Evolutionary conservation across 2,113 vertebrate species (phyloP).

Genomic region (Hemiprocne comata): DNA sequence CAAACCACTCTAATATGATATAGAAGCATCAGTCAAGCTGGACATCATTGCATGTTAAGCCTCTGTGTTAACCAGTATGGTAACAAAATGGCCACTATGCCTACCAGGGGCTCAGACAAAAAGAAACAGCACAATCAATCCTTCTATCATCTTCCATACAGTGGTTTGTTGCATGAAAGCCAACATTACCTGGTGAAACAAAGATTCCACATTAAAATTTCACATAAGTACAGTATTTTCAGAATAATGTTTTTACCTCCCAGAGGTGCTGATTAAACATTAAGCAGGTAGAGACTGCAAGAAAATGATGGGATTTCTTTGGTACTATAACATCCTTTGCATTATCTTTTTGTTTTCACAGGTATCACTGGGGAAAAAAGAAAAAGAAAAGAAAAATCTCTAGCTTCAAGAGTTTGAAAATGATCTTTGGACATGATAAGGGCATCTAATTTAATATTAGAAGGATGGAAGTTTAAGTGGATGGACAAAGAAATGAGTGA

Average conservation of each 20-base stretch:
- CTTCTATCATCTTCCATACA: neutral
- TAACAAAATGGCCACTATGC: neutral
- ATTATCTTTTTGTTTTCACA: constrained; percentile 63
- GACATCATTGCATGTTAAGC: neutral
- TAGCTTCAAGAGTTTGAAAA: constrained; percentile 29
- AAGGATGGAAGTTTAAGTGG: neutral
- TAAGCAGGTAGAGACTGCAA: constrained; percentile 41
- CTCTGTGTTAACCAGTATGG: neutral
- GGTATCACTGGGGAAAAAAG: constrained; percentile 36
- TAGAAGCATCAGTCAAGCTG: neutral
- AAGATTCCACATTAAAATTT: constrained; percentile 53
- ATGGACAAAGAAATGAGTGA: neutral
- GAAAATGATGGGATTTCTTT: constrained; percentile 55
- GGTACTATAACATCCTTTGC: constrained; percentile 59
- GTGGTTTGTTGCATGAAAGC: constrained; percentile 4
- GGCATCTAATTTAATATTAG: neutral
- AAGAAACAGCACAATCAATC: neutral
- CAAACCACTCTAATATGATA: neutral
- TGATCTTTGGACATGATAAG: constrained; percentile 18
- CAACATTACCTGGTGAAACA: constrained; percentile 57
- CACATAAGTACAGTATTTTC: constrained; percentile 36
- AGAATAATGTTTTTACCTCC: constrained; percentile 43
- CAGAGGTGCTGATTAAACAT: constrained; percentile 52
- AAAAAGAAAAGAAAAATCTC: constrained; percentile 33
- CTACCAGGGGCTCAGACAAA: constrained; percentile 19